Percentiles rank a stretch among this genome's conserved stretches.
These are phyloP conservation scores for Hippocampus kuda DNA, from an alignment of 2,797 vertebrate species.

Conservation along the genomic window DNA sequence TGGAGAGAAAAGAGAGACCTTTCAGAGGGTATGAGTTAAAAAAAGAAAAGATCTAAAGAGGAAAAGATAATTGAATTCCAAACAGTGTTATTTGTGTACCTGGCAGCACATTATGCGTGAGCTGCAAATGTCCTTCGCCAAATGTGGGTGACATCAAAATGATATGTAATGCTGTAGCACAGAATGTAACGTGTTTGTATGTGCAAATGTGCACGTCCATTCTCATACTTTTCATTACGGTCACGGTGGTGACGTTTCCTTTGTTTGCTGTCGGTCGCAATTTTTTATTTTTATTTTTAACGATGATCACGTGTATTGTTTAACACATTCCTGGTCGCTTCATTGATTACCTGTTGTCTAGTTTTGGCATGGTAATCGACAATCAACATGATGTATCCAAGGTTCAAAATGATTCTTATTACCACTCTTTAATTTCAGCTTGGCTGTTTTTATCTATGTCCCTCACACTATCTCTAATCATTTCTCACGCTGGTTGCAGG, in stretches of 20 bases:
- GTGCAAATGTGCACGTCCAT: conserved; percentile 55
- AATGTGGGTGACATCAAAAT: conserved; percentile 58
- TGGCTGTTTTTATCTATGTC: too few relatives aligned
- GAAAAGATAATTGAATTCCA: conserved; percentile 60
- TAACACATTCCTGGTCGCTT: conserved; percentile 32
- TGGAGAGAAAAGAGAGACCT: conserved; percentile 41
- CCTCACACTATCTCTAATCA: too few relatives aligned
- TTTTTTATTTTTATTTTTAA: conserved; percentile 24
- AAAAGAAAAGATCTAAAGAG: conserved; percentile 24
- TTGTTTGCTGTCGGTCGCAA: conserved; percentile 26
- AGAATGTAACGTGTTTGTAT: conserved; percentile 54
- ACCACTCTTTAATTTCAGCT: too few relatives aligned
- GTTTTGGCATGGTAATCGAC: conserved; percentile 10
- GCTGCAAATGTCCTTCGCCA: conserved; percentile 55
- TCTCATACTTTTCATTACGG: conserved; percentile 43
- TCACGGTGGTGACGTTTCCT: conserved; percentile 36
- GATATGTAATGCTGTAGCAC: conserved; percentile 44
- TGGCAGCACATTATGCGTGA: conserved; percentile 50
- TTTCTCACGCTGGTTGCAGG: too few relatives aligned
- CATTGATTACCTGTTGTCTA: conserved; percentile 52
- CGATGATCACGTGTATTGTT: conserved; percentile 41
- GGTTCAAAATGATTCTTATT: too few relatives aligned
- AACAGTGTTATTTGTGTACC: conserved; percentile 58
- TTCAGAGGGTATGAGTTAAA: conserved; percentile 38
- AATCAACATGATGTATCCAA: too few relatives aligned